phyloP scores from a whole-genome alignment of 1,140 invertebrate species.

The Eriosoma lanigerum region DNA sequence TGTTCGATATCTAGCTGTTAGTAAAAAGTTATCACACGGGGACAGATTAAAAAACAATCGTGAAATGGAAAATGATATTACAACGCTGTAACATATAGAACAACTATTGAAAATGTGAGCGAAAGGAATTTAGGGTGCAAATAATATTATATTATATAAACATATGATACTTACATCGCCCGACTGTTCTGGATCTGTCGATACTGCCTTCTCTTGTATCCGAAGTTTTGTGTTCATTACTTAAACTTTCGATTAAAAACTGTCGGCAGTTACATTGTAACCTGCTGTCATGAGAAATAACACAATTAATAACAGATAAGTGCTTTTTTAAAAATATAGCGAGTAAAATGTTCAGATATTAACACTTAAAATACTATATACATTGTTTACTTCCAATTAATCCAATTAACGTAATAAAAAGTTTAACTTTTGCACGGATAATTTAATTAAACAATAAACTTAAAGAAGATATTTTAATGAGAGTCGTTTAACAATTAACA shows the following conservation, averaged over 20 bases:
- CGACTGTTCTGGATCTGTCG: constrained; percentile 13
- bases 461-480: too few species aligned
- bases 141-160: too few species aligned
- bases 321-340: background rate
- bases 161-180: constrained; percentile 17
- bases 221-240: constrained; percentile 41
- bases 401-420: too few species aligned
- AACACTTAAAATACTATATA: background rate
- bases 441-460: too few species aligned
- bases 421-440: too few species aligned
- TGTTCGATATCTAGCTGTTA: constrained; percentile 9
- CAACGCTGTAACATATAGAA: too few species aligned
- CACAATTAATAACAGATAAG: constrained; percentile 5
- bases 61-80: background rate
- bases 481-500: too few species aligned
- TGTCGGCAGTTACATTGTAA: constrained; percentile 3
- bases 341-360: background rate
- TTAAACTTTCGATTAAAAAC: constrained; percentile 7
- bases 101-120: too few species aligned
- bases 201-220: constrained; percentile 37
- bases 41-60: background rate
- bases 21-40: background rate
- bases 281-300: constrained; percentile 20
- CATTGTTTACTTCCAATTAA: too few species aligned
- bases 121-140: too few species aligned